These are phyloP conservation scores for Stercorarius parasiticus DNA, from an alignment of 2,113 vertebrate genomes.

Conservation along the genomic window DNA sequence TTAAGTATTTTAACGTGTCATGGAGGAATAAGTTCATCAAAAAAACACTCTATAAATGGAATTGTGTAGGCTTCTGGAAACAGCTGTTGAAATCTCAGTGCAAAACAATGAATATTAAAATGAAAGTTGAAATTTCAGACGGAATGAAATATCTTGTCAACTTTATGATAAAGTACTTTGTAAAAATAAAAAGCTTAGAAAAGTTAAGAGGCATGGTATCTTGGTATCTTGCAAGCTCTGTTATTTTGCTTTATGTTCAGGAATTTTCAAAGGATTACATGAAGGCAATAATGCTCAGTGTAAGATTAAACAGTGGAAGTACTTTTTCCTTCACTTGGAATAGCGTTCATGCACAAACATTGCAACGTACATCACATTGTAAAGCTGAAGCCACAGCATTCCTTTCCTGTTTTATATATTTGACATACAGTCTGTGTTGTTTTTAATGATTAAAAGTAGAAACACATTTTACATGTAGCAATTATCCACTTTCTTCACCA, in stretches of 20 bases:
- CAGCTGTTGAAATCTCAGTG: background rate
- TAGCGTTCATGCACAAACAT: background rate
- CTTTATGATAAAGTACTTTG: background rate
- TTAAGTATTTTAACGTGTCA: background rate
- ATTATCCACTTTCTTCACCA: background rate
- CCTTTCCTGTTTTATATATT: background rate
- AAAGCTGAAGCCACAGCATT: background rate
- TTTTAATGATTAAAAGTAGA: background rate
- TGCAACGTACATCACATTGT: background rate
- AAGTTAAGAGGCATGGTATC: background rate
- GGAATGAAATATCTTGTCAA: background rate
- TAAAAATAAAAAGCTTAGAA: background rate
- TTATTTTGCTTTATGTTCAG: background rate
- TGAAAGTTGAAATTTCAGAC: background rate
- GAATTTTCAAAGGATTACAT: background rate
- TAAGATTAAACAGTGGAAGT: background rate
- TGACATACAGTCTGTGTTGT: accelerated
- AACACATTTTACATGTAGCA: background rate
- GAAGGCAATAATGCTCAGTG: background rate
- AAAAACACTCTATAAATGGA: background rate
- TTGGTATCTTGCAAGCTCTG: background rate
- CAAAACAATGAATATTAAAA: background rate
- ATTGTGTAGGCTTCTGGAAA: background rate
- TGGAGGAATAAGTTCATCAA: background rate
- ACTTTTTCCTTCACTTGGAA: background rate